phyloP scores from a whole-genome alignment of 2,113 vertebrate species.

The Mungos mungo region DNA sequence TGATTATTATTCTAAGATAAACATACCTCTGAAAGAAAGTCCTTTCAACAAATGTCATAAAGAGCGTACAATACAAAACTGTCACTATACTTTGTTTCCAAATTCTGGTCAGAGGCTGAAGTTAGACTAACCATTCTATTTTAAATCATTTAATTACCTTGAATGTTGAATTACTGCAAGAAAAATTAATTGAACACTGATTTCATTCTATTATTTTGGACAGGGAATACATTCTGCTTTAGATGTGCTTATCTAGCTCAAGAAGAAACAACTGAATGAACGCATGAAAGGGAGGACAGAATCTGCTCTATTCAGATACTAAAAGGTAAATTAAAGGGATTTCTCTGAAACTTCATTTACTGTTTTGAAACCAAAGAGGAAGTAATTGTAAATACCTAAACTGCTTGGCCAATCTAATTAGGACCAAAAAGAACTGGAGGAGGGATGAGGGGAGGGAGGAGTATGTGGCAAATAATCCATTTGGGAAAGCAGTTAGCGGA shows the following conservation, averaged over 20 bases:
- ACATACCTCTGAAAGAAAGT: constrained; percentile 33
- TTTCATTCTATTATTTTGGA: constrained; percentile 43
- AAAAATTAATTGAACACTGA: constrained; percentile 58
- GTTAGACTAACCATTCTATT: constrained; percentile 30
- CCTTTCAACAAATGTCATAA: constrained; percentile 11
- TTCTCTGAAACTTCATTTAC: not conserved
- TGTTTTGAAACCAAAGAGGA: not conserved
- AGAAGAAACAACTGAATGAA: not conserved
- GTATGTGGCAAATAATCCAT: not conserved
- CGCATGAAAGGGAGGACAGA: not conserved
- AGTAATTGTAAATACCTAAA: constrained; percentile 57
- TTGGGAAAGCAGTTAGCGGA: not conserved
- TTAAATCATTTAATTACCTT: constrained; percentile 5
- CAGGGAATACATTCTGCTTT: not conserved
- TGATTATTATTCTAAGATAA: constrained; percentile 62
- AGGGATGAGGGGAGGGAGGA: not conserved
- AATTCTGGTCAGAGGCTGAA: not conserved
- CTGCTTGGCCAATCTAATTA: not conserved
- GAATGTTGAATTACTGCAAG: constrained; percentile 52
- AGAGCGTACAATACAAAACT: constrained; percentile 43
- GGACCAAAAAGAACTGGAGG: not conserved
- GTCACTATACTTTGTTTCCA: not conserved
- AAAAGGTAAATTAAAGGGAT: constrained; percentile 28
- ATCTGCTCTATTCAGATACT: constrained; percentile 27
- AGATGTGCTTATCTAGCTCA: not conserved